Base-by-base conservation (phyloP, 2,888 invertebrate species). In the Drosophila subsilvestris region DNA sequence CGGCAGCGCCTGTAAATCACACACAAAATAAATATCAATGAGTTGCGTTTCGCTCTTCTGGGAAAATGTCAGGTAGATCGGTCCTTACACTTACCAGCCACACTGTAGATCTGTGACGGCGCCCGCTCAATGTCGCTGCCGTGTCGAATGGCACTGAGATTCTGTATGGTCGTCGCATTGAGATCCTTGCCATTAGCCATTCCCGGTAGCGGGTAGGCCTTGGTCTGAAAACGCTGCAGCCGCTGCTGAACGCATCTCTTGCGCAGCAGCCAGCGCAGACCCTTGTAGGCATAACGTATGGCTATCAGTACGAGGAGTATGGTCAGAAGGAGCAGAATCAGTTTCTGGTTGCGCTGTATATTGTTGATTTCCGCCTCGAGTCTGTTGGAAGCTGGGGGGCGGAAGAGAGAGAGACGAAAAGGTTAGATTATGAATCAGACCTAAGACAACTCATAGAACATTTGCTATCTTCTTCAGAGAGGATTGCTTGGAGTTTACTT, bases 1-100 rank as follows among this genome's bases (percentile, higher is more conserved):
- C 94, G 66, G 93, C 93, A 65, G 93, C 93, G 62, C 93, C 94
- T 90, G 63, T 44, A 63, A 63, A 72, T 59, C 25, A 45, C 5
- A 27, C 9, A 9, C 7, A 8, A 10, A 51, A 22, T 14, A 18
- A 10, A 32, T n/a, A 8, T 58, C 45, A 60, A 29, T 57, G 17
- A n/a, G 29, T 5, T 32, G 32, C 29, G 10, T 37, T 37, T 37
- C 20, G 49, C 44, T 42, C 22, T 10, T 37, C 25, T 48, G 45
- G 14, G 9, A 18, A 14, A 18, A 14, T n/a, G 8, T 3, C 74
- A 74, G 74, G 74, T 74, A 74, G 51, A 51, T 18, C 43, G 51
- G 50, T 18, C 47, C 54, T 50, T 51, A 32, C 25, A 45, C 75
- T 80, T 88, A 91, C 91, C 91, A 83, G 91, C 86, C 18, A 90